Percentiles rank a stretch among this genome's conserved stretches.
phyloP scores from a whole-genome alignment of 2,888 invertebrate genomes.

The Phengaris alcon region DNA sequence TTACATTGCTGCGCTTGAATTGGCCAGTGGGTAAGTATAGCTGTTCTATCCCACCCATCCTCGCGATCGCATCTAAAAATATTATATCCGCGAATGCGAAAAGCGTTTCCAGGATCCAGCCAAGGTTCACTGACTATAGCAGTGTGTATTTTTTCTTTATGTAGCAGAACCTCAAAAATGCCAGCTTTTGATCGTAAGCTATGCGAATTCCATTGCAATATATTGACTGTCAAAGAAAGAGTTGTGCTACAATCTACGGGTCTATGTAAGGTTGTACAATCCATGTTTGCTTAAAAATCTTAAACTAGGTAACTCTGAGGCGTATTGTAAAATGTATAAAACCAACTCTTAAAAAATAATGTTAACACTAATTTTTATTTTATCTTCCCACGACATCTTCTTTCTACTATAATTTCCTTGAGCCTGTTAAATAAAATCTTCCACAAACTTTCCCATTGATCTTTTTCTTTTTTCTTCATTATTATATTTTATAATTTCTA shows the following conservation, averaged over 20 bases:
- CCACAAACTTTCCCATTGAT: neutral
- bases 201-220: conserved; percentile 1
- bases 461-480: neutral
- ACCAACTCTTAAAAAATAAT: neutral
- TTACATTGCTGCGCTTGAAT: neutral
- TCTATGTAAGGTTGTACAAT: neutral
- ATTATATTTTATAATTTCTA: neutral
- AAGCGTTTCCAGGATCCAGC: too few species aligned
- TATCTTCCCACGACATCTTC: neutral
- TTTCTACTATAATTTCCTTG: neutral
- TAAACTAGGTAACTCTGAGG: neutral
- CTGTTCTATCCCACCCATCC: too few species aligned
- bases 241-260: neutral
- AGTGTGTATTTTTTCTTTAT: too few species aligned
- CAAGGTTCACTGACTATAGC: too few species aligned
- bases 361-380: neutral
- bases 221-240: neutral
- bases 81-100: too few species aligned
- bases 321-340: neutral
- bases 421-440: neutral
- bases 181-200: neutral
- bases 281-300: neutral
- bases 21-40: too few species aligned
- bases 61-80: too few species aligned
- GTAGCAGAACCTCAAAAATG: neutral